phyloP scores from a whole-genome alignment of 1,140 invertebrate genomes.

The Sogatella furcifera region DNA sequence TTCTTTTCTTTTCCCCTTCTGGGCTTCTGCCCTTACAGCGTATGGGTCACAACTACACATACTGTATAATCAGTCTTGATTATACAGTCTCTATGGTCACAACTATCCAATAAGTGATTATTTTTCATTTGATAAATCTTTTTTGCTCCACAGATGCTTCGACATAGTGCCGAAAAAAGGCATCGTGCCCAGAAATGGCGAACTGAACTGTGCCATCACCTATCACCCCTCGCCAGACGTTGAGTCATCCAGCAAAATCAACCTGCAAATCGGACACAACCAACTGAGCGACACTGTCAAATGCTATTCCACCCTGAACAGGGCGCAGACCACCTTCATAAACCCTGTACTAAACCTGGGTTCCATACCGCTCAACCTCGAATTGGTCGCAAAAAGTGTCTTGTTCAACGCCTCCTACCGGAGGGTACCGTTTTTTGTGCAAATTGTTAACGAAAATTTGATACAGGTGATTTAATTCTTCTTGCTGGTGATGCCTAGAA shows the following conservation, averaged over 20 bases:
- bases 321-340: not conserved
- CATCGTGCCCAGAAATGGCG: constrained; percentile 20
- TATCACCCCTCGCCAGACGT: not conserved
- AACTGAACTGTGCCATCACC: constrained; percentile 10
- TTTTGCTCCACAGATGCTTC: constrained; percentile 2
- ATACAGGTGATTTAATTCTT: too few species aligned
- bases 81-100: too few species aligned
- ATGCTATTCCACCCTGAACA: not conserved
- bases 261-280: not conserved
- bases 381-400: not conserved
- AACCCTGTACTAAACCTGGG: not conserved
- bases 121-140: too few species aligned
- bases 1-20: too few species aligned
- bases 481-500: too few species aligned
- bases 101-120: too few species aligned
- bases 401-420: not conserved
- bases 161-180: constrained; percentile 21
- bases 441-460: not conserved
- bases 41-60: too few species aligned
- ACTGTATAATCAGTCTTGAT: too few species aligned
- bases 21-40: too few species aligned
- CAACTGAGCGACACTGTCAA: not conserved
- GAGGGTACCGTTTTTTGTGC: not conserved
- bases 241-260: not conserved
- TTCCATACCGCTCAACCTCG: not conserved